phyloP scores from a whole-genome alignment of 2,888 invertebrate species.

The Nudaria mundana region DNA sequence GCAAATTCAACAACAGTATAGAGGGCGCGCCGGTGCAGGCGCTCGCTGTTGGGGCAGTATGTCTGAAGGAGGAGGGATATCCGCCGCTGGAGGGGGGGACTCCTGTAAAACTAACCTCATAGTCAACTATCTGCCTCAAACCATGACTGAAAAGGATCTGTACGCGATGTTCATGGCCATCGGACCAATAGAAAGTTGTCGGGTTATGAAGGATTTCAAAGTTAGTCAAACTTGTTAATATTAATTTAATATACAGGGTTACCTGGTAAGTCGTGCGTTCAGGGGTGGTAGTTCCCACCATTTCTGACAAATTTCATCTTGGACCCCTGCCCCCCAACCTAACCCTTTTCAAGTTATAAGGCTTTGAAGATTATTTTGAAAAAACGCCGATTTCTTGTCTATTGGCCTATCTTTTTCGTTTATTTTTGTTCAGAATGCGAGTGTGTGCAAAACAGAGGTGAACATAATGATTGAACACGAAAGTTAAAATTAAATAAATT shows the following conservation, averaged over 20 bases:
- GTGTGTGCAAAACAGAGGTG: too few species aligned
- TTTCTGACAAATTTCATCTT: too few species aligned
- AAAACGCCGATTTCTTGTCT: too few species aligned
- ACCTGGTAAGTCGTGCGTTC: too few species aligned
- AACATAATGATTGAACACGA: too few species aligned
- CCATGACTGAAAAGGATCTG: slow-evolving; percentile 94
- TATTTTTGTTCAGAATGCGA: not conserved
- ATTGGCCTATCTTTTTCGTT: too few species aligned
- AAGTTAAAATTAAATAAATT: too few species aligned
- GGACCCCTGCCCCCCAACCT: too few species aligned
- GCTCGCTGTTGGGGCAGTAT: slow-evolving; percentile 73
- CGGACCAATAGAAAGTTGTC: slow-evolving; percentile 93
- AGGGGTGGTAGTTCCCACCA: too few species aligned
- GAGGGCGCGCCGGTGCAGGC: slow-evolving; percentile 55
- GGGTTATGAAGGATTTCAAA: slow-evolving; percentile 95
- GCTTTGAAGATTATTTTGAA: too few species aligned
- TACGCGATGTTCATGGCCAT: slow-evolving; percentile 93
- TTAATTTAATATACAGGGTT: too few species aligned
- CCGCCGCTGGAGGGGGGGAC: slow-evolving; percentile 72
- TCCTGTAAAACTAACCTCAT: slow-evolving; percentile 90
- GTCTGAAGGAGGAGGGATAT: slow-evolving; percentile 71
- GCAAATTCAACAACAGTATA: slow-evolving; percentile 75
- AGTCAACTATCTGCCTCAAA: slow-evolving; percentile 97
- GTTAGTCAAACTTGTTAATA: slow-evolving; percentile 55
- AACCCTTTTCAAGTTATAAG: too few species aligned